Conservation (phyloP, 35 echinoderm and acorn worm genomes). For the Apostichopus parvimensis region DNA sequence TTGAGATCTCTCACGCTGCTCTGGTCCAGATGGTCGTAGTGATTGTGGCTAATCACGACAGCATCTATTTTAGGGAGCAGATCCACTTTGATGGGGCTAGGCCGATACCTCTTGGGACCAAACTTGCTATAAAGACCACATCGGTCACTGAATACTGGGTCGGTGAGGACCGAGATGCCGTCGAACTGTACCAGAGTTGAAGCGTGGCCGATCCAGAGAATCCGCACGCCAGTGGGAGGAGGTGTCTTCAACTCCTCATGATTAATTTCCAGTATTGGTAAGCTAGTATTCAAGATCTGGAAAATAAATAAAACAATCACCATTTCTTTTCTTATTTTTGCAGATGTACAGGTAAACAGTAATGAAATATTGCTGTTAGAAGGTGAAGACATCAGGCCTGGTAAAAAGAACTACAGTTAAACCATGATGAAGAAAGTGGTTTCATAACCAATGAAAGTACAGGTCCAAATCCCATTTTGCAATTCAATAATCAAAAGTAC, state of each 20-base stretch:
- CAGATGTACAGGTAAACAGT: no score
- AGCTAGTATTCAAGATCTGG: conserved; percentile 6
- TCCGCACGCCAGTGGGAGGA: conserved; percentile 67
- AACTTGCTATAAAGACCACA: conserved; percentile 61
- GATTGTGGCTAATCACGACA: conserved; percentile 91
- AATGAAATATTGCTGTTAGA: no score
- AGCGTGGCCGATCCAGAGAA: conserved; percentile 93
- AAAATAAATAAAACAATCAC: neutral
- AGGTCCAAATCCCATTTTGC: no score
- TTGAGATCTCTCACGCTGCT: conserved; percentile 65
- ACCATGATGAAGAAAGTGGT: no score
- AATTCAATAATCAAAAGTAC: no score
- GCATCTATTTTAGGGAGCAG: conserved; percentile 87
- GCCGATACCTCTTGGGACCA: conserved; percentile 73
- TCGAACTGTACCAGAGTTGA: conserved; percentile 91
- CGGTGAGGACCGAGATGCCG: conserved; percentile 87
- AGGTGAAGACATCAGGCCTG: no score
- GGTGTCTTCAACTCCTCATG: conserved; percentile 58
- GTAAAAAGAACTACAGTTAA: no score
- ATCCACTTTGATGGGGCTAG: conserved; percentile 65
- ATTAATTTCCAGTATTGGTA: conserved; percentile 27
- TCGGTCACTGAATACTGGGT: conserved; percentile 88
- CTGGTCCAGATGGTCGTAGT: conserved; percentile 92
- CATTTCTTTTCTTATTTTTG: no score
- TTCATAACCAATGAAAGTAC: no score